Evolutionary conservation across 2,888 invertebrate species (phyloP), one percentile per base, ranked within the genome.

Genomic region (Cheilosia soror): DNA sequence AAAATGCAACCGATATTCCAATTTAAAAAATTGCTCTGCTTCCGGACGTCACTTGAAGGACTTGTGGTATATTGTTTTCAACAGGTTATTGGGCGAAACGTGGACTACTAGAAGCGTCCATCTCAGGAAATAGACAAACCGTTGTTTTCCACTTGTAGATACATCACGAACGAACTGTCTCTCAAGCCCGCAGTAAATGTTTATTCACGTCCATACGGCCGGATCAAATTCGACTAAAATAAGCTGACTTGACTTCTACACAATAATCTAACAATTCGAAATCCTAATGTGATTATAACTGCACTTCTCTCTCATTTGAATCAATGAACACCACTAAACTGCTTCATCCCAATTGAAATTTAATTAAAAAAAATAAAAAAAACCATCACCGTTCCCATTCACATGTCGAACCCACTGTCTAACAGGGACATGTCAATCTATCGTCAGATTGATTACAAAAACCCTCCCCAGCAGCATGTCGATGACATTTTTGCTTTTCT

Each of bases 371-470:
- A 13, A 51, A 40, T 25, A 51, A 33, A 15, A 5, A 5, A 58
- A 15, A 37, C 11, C 37, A 11, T 1, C 15, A 2, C 11, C 31
- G 42, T 37, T 37, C 47, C 47, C 68, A 53, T 9, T 62, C 40
- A 53, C 15, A 85, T 49, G 63, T 57, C 55, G 69, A 75, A 49
- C 37, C 20, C 25, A 78, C 78, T 63, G 68, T 65, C 79, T 47
- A 75, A 75, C 62, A 63, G 58, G 53, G 51, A 65, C 76, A 81
- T 68, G 85, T 85, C 85, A 85, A 81, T 85, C 85, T 44, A 57
- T 81, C 76, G 66, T 76, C 76, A 72, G 66, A 81, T 85, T 77
- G 81, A 85, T 81, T 81, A 77, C 85, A 81, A 55, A 62, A 37
- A 75, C 49, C 27, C 63, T 58, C 33, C 71, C 25, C 49, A 40